Conservation (phyloP, 1,140 invertebrate genomes). For the Globodera ellingtonae region DNA sequence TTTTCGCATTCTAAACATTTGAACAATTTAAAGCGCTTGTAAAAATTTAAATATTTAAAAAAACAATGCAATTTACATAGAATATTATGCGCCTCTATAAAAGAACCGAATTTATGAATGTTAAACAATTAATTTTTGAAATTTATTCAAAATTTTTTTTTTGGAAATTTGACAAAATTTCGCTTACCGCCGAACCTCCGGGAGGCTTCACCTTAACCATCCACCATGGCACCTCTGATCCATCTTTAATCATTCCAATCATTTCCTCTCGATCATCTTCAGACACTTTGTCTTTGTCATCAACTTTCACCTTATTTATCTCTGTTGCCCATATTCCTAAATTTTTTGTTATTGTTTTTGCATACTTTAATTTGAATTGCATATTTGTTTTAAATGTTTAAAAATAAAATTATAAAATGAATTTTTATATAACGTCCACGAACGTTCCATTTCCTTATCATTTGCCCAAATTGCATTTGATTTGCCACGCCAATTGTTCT, state of each 20-base stretch:
- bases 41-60: background rate
- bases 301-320: background rate
- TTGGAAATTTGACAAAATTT: background rate
- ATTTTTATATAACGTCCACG: too few relatives aligned
- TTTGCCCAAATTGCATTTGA: background rate
- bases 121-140: too few relatives aligned
- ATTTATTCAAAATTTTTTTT: too few relatives aligned
- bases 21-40: background rate
- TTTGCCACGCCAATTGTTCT: background rate
- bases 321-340: background rate
- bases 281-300: background rate
- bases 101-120: too few relatives aligned
- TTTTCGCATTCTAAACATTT: background rate
- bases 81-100: too few relatives aligned
- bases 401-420: too few relatives aligned
- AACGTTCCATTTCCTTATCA: background rate
- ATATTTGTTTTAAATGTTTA: too few relatives aligned
- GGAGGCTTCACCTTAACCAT: background rate
- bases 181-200: background rate
- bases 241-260: background rate
- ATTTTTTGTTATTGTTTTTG: background rate
- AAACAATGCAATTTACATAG: too few relatives aligned
- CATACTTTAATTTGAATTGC: too few relatives aligned
- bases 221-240: background rate
- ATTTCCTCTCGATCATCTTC: background rate